phyloP scores from a whole-genome alignment of 2,888 invertebrate genomes.

The Baronia brevicornis region DNA sequence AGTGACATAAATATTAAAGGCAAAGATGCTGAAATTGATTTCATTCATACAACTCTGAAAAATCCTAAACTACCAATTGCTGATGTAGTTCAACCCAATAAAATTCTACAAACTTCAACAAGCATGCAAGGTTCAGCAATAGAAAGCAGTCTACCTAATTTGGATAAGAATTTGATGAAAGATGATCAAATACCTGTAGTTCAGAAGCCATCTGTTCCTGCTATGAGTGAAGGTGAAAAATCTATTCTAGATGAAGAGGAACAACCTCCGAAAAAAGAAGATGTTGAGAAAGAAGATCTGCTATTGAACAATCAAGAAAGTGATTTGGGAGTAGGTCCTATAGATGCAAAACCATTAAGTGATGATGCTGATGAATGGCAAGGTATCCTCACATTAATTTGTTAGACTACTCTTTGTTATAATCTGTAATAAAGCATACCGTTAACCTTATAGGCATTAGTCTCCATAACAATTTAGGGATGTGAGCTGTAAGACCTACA shows the following conservation, averaged over 20 bases:
- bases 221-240: constrained; percentile 15
- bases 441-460: too few relatives aligned
- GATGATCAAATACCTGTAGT: not conserved
- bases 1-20: not conserved
- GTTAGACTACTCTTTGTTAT: too few relatives aligned
- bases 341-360: constrained; percentile 22
- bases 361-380: constrained; percentile 21
- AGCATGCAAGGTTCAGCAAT: constrained; percentile 1
- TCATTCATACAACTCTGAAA: constrained; percentile 2
- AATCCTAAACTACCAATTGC: constrained; percentile 1
- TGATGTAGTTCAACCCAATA: not conserved
- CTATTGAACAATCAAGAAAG: constrained; percentile 17
- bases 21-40: constrained; percentile 4
- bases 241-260: constrained; percentile 16
- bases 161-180: not conserved
- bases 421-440: too few relatives aligned
- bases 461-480: too few relatives aligned
- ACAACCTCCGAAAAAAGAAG: constrained; percentile 18
- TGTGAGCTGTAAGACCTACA: too few relatives aligned
- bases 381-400: constrained; percentile 13
- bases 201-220: constrained; percentile 9
- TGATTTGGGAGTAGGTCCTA: too few relatives aligned
- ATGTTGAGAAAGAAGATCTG: constrained; percentile 17
- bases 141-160: not conserved
- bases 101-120: not conserved